A percentile compares a stretch with the other conserved stretches of the same genome.
Conservation (phyloP, 2,888 invertebrate species). For the Papilio demoleus region DNA sequence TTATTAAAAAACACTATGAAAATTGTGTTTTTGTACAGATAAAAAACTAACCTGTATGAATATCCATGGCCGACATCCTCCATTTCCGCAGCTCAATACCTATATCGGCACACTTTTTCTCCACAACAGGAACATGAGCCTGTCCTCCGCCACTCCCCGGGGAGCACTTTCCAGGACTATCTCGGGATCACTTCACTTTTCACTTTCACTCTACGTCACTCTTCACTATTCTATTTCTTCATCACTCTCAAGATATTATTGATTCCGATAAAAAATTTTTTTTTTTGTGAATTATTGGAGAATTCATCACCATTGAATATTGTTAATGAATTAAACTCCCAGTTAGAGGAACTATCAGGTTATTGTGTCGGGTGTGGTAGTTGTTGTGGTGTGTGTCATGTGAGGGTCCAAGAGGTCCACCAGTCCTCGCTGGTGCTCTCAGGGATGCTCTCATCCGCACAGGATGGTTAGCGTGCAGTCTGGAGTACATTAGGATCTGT, state of each 20-base stretch:
- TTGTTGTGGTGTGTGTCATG: conserved; percentile 48
- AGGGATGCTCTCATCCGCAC: conserved; percentile 59
- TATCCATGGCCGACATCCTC: conserved; percentile 73
- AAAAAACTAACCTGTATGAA: conserved; percentile 66
- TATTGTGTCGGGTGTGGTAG: conserved; percentile 57
- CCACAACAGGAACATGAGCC: conserved; percentile 66
- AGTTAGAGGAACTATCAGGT: conserved; percentile 57
- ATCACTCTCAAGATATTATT: conserved; percentile 60
- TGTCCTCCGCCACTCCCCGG: conserved; percentile 64
- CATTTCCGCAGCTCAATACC: conserved; percentile 72
- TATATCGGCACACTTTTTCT: conserved; percentile 68
- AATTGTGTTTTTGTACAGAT: no score
- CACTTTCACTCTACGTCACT: conserved; percentile 45
- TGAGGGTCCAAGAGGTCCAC: conserved; percentile 63
- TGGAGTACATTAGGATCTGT: conserved; percentile 86
- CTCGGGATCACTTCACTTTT: conserved; percentile 49
- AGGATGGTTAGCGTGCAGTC: conserved; percentile 87
- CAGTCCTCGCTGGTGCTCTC: conserved; percentile 51
- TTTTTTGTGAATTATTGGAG: conserved; percentile 42
- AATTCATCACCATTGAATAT: conserved; percentile 53
- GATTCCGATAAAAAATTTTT: conserved; percentile 53
- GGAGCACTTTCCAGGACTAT: conserved; percentile 54
- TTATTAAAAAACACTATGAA: no score
- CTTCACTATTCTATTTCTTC: conserved; percentile 69
- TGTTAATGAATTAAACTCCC: conserved; percentile 57